phyloP scores from a whole-genome alignment of 2,797 vertebrate species.

The Streptopelia turtur region DNA sequence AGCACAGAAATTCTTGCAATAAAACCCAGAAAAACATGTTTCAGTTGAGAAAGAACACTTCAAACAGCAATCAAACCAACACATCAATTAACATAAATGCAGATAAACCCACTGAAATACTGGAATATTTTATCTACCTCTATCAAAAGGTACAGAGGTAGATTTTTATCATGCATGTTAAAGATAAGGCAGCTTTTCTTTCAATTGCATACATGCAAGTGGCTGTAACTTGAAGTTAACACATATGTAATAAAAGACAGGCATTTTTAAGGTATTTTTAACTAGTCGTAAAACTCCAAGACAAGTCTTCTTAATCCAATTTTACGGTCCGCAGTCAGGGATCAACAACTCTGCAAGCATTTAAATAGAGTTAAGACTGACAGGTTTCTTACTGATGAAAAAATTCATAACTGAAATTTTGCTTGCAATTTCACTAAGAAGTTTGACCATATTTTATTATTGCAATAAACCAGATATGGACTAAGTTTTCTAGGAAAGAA shows the following conservation, averaged over 20 bases:
- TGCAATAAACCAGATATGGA: neutral
- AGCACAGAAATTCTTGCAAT: conserved; percentile 66
- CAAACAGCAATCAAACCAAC: conserved; percentile 28
- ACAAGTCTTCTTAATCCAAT: neutral
- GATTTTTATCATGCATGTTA: conserved; percentile 16
- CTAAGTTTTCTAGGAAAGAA: conserved; percentile 1
- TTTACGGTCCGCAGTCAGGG: neutral
- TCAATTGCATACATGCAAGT: conserved; percentile 30
- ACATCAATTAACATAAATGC: neutral
- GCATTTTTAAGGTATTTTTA: neutral
- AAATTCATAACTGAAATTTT: neutral
- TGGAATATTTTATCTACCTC: neutral
- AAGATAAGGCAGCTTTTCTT: neutral
- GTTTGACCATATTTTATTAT: neutral
- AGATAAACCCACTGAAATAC: neutral
- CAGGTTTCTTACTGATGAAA: neutral
- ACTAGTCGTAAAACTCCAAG: neutral
- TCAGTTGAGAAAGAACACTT: conserved; percentile 34
- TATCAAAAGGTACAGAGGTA: conserved; percentile 3
- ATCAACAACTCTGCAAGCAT: neutral
- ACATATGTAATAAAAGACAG: neutral
- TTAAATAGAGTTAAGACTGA: neutral
- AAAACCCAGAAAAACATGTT: neutral
- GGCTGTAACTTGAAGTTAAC: neutral
- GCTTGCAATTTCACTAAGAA: neutral